Evolutionary conservation across 2,797 vertebrate species (phyloP).

Genomic region (Bradypodion pumilum): DNA sequence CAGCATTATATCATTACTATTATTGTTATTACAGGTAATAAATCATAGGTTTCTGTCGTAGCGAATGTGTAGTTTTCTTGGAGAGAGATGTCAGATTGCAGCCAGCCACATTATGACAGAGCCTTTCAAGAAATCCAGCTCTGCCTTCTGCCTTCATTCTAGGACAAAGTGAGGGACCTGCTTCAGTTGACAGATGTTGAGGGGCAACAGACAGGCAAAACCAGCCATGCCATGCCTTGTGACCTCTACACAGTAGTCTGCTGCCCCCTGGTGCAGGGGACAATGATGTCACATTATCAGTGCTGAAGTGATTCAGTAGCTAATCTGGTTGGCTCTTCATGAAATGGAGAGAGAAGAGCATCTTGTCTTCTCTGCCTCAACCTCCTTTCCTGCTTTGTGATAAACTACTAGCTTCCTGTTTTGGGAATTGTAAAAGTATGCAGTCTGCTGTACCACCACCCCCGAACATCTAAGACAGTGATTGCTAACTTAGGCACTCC

Average conservation of each 20-base stretch:
- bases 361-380: neutral
- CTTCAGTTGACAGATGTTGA: neutral
- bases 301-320: neutral
- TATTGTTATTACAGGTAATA: slow-evolving; percentile 35
- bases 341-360: neutral
- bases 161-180: neutral
- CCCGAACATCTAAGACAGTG: too few relatives aligned
- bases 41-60: neutral
- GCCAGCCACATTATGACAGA: neutral
- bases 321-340: neutral
- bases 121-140: neutral
- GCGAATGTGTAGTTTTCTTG: neutral
- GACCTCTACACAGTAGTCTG: neutral
- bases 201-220: neutral
- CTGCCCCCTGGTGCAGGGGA: neutral
- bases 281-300: neutral
- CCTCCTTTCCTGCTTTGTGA: too few relatives aligned
- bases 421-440: too few relatives aligned
- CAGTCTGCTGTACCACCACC: too few relatives aligned
- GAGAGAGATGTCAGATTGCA: neutral
- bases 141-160: neutral
- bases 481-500: too few relatives aligned
- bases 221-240: neutral
- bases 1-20: slow-evolving; percentile 10
- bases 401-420: too few relatives aligned